Conservation (phyloP, 1,140 invertebrate species). For the Bombus affinis region DNA sequence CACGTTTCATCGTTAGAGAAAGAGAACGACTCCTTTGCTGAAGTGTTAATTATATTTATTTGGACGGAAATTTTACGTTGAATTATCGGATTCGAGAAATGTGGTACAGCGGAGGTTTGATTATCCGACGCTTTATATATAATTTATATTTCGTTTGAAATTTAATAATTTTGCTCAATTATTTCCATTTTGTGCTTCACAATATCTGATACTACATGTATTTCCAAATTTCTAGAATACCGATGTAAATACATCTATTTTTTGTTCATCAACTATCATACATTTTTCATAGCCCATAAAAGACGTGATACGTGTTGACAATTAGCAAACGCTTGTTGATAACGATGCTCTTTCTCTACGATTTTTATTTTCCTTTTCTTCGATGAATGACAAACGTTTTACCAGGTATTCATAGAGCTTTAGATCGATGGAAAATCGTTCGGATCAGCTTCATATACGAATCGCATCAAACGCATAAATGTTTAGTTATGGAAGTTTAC, state of each 20-base stretch:
- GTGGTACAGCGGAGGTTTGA: no score
- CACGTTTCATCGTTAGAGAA: neutral
- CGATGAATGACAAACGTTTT: neutral
- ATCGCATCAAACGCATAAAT: neutral
- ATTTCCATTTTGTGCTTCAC: no score
- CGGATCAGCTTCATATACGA: neutral
- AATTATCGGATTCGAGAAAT: no score
- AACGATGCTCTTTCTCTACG: no score
- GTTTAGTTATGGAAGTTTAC: neutral
- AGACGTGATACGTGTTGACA: neutral
- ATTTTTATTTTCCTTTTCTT: neutral
- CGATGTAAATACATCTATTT: neutral
- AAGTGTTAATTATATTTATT: no score
- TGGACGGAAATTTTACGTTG: no score
- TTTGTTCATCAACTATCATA: neutral
- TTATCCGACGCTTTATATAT: no score
- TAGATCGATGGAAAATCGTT: conserved; percentile 4
- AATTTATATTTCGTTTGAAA: neutral
- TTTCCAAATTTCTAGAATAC: neutral
- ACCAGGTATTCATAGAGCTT: neutral
- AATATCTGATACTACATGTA: neutral
- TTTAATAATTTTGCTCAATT: neutral
- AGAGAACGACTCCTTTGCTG: neutral
- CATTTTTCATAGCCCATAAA: no score
- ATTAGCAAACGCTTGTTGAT: neutral